phyloP scores from a whole-genome alignment of 2,888 invertebrate species.

The Cenopis cana region DNA sequence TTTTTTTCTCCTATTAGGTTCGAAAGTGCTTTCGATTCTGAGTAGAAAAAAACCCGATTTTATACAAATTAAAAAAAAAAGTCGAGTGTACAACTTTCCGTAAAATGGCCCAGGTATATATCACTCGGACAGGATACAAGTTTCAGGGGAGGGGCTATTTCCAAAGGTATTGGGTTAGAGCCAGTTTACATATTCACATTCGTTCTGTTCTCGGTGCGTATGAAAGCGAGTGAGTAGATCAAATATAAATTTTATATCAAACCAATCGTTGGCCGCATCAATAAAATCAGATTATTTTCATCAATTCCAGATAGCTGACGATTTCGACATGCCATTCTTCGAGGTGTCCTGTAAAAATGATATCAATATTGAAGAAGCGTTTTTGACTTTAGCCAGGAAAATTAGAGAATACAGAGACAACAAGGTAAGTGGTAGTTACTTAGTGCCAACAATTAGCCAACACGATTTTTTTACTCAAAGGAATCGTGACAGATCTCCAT shows the following conservation, averaged over 20 bases:
- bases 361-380: slow-evolving; percentile 93
- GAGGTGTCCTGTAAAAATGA: slow-evolving; percentile 95
- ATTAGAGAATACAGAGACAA: slow-evolving; percentile 92
- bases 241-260: not conserved
- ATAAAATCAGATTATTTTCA: not conserved
- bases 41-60: too few relatives aligned
- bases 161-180: not conserved
- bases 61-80: too few relatives aligned
- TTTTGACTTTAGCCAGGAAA: slow-evolving; percentile 91
- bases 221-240: too few relatives aligned
- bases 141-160: not conserved
- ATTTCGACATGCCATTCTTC: slow-evolving; percentile 95
- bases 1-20: too few relatives aligned
- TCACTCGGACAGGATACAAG: not conserved
- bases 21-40: too few relatives aligned
- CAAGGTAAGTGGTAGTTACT: slow-evolving; percentile 77
- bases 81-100: too few relatives aligned
- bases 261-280: not conserved
- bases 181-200: not conserved
- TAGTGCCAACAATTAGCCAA: too few relatives aligned
- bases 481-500: not conserved
- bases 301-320: slow-evolving; percentile 90
- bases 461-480: not conserved
- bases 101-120: too few relatives aligned
- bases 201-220: too few relatives aligned